Evolutionary conservation across 1,140 invertebrate species (phyloP).

Genomic region (Papilio glaucus): DNA sequence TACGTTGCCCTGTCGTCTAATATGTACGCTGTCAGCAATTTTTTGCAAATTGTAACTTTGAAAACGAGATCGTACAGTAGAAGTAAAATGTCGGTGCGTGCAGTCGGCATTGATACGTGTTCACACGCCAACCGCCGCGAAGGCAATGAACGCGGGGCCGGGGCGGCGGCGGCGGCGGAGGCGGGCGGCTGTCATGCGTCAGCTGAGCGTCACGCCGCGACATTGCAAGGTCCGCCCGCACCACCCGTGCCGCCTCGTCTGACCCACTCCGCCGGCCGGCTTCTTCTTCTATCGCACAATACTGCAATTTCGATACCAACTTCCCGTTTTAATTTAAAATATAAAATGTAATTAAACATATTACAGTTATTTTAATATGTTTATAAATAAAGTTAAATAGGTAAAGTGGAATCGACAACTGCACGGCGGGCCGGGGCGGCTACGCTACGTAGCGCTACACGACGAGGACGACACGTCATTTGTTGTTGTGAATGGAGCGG

Average conservation of each 20-base stretch:
- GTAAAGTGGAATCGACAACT: not conserved
- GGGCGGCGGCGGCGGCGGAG: slow-evolving; percentile 61
- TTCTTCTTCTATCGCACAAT: not conserved
- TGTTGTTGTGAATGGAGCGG: slow-evolving; percentile 67
- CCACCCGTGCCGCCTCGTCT: slow-evolving; percentile 59
- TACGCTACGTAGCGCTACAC: slow-evolving; percentile 27
- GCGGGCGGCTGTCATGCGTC: slow-evolving; percentile 69
- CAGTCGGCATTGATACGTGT: slow-evolving; percentile 61
- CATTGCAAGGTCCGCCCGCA: slow-evolving; percentile 83
- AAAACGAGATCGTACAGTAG: slow-evolving; percentile 43
- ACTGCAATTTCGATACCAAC: not conserved
- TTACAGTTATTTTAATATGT: not conserved
- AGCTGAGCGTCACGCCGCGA: slow-evolving; percentile 83
- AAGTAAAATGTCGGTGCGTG: slow-evolving; percentile 42
- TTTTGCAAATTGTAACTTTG: slow-evolving; percentile 43
- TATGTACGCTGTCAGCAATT: slow-evolving; percentile 21
- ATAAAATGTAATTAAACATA: not conserved
- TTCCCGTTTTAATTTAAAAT: not conserved
- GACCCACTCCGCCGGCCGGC: slow-evolving; percentile 29
- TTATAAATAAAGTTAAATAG: not conserved
- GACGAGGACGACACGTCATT: slow-evolving; percentile 59
- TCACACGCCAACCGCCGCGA: slow-evolving; percentile 66
- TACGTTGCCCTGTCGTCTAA: slow-evolving; percentile 40
- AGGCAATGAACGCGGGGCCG: slow-evolving; percentile 77
- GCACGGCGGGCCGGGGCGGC: not conserved